phyloP scores from a whole-genome alignment of 1,140 invertebrate species.

The Drosophila sp. region DNA sequence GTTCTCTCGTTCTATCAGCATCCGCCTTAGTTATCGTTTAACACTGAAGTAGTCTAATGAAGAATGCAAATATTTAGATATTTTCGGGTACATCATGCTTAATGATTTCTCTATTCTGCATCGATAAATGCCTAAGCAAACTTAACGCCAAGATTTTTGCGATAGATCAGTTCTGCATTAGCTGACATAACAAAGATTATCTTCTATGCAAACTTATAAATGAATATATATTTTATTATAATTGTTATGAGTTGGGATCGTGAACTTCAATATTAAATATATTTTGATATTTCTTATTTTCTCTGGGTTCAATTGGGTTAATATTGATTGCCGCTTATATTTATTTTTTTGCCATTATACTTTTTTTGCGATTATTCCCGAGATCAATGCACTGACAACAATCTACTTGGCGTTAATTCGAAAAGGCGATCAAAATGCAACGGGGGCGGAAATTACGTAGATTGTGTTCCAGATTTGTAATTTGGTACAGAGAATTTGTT shows the following conservation, averaged over 20 bases:
- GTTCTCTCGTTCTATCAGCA: background rate
- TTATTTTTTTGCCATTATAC: background rate
- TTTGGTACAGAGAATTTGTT: background rate
- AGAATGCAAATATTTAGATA: background rate
- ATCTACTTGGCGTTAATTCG: background rate
- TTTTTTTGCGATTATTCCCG: slow-evolving; percentile 5
- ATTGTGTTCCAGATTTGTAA: background rate
- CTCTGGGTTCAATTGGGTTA: slow-evolving; percentile 8
- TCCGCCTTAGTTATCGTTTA: slow-evolving; percentile 4
- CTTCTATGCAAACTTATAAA: background rate
- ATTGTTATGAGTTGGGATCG: slow-evolving; percentile 22
- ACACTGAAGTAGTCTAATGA: background rate
- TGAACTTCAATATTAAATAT: slow-evolving; percentile 4
- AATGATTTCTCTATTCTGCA: background rate
- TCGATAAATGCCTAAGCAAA: background rate
- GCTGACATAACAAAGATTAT: background rate
- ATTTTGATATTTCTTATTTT: slow-evolving; percentile 7
- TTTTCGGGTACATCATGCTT: background rate
- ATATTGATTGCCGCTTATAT: slow-evolving; percentile 11
- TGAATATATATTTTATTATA: background rate
- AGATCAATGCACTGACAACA: slow-evolving; percentile 17
- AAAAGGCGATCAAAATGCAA: background rate
- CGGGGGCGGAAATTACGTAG: slow-evolving; percentile 5
- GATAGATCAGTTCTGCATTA: slow-evolving; percentile 11
- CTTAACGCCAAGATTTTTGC: slow-evolving; percentile 2